A percentile compares a stretch with the other conserved stretches of the same genome.
Evolutionary conservation across 1,140 invertebrate genomes (phyloP).

Genomic region (Choristoneura fumiferana): DNA sequence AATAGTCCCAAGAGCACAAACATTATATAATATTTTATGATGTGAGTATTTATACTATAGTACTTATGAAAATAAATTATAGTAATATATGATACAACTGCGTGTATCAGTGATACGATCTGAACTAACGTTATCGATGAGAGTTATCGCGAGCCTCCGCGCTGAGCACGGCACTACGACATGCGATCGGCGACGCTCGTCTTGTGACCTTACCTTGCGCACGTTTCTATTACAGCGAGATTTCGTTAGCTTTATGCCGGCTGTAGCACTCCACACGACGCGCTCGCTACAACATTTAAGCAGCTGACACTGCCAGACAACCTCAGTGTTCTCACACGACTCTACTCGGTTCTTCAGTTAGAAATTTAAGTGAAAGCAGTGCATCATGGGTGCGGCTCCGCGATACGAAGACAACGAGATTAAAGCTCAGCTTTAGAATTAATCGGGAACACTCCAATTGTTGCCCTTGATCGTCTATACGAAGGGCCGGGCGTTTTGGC

Average conservation of each 20-base stretch:
- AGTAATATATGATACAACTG: no score
- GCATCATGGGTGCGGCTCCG: not conserved
- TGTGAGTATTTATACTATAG: no score
- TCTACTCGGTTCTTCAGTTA: not conserved
- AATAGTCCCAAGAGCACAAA: no score
- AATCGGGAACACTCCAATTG: constrained; percentile 64
- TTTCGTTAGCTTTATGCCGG: constrained; percentile 4
- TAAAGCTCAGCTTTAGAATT: constrained; percentile 62
- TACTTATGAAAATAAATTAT: no score
- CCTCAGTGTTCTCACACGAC: not conserved
- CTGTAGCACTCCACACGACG: not conserved
- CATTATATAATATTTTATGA: no score
- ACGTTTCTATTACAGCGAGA: not conserved
- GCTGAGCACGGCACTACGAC: constrained; percentile 8
- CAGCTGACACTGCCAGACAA: not conserved
- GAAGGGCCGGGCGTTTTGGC: constrained; percentile 60
- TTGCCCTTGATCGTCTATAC: constrained; percentile 60
- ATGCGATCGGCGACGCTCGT: not conserved
- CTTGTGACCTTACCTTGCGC: not conserved
- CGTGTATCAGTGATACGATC: no score
- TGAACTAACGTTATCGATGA: no score
- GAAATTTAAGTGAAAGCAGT: not conserved
- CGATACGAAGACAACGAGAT: constrained; percentile 44
- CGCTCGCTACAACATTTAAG: not conserved
- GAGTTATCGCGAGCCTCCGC: no score